Evolutionary conservation across 2,888 invertebrate species (phyloP).

Genomic region (Metalampra italica): DNA sequence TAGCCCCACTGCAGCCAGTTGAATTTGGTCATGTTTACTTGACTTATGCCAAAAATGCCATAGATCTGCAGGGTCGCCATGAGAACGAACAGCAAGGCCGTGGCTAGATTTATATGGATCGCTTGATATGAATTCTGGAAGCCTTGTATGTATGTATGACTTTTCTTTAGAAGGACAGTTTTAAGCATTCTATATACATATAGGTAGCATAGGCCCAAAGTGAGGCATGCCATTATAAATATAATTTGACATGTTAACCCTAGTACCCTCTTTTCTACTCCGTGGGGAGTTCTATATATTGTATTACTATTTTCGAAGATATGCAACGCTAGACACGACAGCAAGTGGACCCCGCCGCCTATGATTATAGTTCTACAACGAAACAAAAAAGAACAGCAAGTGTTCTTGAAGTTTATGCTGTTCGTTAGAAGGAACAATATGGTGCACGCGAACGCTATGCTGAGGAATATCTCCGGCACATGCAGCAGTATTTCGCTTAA

Average conservation of each 20-base stretch:
- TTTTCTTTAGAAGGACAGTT: conserved; percentile 85
- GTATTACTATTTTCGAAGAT: conserved; percentile 82
- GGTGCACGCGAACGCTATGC: conserved; percentile 92
- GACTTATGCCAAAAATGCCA: conserved; percentile 78
- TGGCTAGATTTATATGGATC: conserved; percentile 92
- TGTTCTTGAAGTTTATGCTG: conserved; percentile 86
- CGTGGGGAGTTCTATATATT: conserved; percentile 62
- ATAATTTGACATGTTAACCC: conserved; percentile 90
- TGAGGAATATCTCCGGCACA: conserved; percentile 91
- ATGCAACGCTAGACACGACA: conserved; percentile 89
- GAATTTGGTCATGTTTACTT: conserved; percentile 80
- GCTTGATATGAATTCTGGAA: conserved; percentile 91
- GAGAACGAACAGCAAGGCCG: conserved; percentile 89
- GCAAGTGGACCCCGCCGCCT: conserved; percentile 87
- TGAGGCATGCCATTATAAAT: conserved; percentile 90
- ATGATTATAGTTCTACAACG: conserved; percentile 88
- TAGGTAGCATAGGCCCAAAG: conserved; percentile 90
- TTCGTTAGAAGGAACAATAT: conserved; percentile 91
- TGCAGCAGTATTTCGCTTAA: conserved; percentile 90
- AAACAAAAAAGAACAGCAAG: conserved; percentile 83
- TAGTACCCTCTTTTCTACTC: conserved; percentile 79
- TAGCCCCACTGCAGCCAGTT: conserved; percentile 96
- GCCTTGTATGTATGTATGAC: conserved; percentile 88
- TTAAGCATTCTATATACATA: conserved; percentile 89
- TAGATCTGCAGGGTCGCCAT: conserved; percentile 91